Conservation (phyloP, 2,113 vertebrate genomes). For the Alectura lathami region DNA sequence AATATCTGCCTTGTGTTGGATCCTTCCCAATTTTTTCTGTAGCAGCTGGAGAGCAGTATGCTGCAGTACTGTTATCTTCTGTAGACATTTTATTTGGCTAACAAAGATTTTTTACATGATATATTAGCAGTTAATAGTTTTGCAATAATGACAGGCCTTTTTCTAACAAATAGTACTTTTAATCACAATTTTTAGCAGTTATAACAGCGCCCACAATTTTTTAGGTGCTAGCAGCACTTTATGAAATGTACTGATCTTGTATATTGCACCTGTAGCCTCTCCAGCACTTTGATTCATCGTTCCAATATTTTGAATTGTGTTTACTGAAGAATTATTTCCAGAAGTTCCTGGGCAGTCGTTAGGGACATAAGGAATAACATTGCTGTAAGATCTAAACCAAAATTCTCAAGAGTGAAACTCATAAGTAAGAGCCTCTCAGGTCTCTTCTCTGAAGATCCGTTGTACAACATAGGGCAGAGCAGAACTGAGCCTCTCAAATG, state of each 20-base stretch:
- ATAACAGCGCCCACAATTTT: background rate
- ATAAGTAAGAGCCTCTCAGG: background rate
- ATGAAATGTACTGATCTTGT: background rate
- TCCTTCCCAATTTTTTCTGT: background rate
- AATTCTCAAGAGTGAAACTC: background rate
- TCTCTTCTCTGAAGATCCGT: background rate
- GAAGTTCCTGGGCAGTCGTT: background rate
- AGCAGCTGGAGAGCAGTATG: background rate
- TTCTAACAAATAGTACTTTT: background rate
- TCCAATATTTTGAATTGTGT: background rate
- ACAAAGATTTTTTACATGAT: background rate
- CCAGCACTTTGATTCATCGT: background rate
- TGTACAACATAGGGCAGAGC: background rate
- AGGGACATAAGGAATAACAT: background rate
- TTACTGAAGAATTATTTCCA: background rate
- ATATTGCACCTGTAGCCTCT: background rate
- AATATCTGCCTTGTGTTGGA: background rate
- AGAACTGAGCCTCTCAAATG: background rate
- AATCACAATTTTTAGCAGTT: background rate
- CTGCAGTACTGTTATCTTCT: background rate
- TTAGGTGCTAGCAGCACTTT: background rate
- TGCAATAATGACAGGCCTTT: background rate
- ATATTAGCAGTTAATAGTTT: background rate
- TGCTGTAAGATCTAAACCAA: background rate
- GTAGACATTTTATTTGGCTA: background rate